Base-by-base conservation (phyloP, 2,797 vertebrate genomes). In the Hyperoplus immaculatus region DNA sequence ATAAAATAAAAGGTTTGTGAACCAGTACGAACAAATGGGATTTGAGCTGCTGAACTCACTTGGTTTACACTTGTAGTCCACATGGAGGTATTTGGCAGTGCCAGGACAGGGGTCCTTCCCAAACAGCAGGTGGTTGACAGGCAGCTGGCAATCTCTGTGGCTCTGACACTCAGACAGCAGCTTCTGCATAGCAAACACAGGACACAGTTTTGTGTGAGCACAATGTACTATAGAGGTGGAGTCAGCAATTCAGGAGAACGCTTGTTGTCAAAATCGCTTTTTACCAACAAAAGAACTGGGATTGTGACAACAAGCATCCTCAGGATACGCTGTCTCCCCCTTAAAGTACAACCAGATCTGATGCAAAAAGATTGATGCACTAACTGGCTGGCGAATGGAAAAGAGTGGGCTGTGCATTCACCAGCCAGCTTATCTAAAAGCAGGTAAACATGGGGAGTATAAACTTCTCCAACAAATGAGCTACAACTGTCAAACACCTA, bases 1-100 rank as follows among this genome's bases (percentile, higher is more conserved):
- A 10, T 36, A 55, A 5, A 42, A 12, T 21, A 43, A 60, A 38
- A 68, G 9, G 6, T 4, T 6, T 15, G 18, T 9, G 3, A 65
- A 69, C 16, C 60, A 6, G 43, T 18, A 15, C 11, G 36, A 14
- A 47, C 18, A 13, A 42, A 55, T 36, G 43, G 10, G 4, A 49
- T 11, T 0, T 36, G 50, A 70, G 56, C 39, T 29, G 21, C 58
- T 74, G 84, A 89, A 97, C 98, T 97, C 95, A 99, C 98, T 97
- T 89, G 98, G 98, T 94, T 98, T 97, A 94, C 98, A 99, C 94
- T 97, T 99, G 95, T 98, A 99, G 90, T 96, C 95, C 88, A 99
- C 98, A 83, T 97, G 95, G 91, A 99, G 97, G 94, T 97, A 96
- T 94, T 99, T 99, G 94, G 92, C 91, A 53, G 93, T 96, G 86